Evolutionary conservation across 2,888 invertebrate species (phyloP), one percentile per base, ranked within the genome.

Genomic region (Thumatha senex): DNA sequence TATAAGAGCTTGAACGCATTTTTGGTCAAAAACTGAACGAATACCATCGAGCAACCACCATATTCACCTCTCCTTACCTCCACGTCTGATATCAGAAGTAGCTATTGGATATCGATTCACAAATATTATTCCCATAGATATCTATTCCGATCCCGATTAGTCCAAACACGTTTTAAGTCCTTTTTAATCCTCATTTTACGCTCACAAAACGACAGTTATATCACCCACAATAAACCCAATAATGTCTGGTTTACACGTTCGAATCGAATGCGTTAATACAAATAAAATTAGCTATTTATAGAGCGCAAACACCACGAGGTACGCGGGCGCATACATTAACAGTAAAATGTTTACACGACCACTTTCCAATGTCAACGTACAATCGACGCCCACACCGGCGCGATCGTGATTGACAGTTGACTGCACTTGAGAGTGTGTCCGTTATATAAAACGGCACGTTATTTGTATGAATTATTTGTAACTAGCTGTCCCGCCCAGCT

Each of bases 311-410:
- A 48, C 18, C 36, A 39, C 15, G 51, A 33, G 30, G 43, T 42
- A 35, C 40, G 29, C 47, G 4, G 30, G 31, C 38, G 47, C 61
- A 64, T 74, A 76, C 75, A 78, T 78, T 71, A 76, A 61, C 72
- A 63, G 63, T 58, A 69, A 71, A 76, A 74, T 70, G 75, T 76
- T 74, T 71, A 72, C 72, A 65, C 66, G 72, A 61, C 67, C 74
- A 79, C 85, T 87, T 87, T 85, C 85, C 83, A 82, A 82, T 84
- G 82, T 82, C 80, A 77, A 76, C 80, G 78, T 72, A 76, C 76
- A 75, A 72, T 75, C 77, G 71, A 60, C 79, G 70, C 85, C 85
- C 79, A 85, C 86, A 72, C 71, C 47, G 59, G 74, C 71, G 72
- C 72, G 60, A 52, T 59, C 43, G 54, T 74, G 85, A 86, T 82